phyloP scores from a whole-genome alignment of 2,113 vertebrate species.

The Lagenorhynchus albirostris region DNA sequence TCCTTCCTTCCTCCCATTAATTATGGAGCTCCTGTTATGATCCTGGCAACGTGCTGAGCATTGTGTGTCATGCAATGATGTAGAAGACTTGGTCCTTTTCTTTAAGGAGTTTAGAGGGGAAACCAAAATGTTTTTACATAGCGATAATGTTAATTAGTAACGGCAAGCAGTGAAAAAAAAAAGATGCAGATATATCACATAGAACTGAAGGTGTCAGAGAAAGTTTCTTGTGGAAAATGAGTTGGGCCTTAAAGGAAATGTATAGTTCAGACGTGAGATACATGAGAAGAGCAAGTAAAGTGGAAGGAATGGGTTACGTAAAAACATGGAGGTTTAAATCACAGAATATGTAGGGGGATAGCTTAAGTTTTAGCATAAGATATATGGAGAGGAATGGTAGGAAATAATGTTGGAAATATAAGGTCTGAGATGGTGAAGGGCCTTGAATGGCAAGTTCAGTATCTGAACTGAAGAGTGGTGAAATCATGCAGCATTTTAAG shows the following conservation, averaged over 20 bases:
- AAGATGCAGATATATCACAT: accelerated
- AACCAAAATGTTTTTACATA: not conserved
- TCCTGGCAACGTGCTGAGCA: not conserved
- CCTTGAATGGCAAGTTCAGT: not conserved
- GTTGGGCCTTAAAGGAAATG: not conserved
- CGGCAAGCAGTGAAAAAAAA: not conserved
- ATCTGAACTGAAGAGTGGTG: not conserved
- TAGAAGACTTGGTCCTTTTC: not conserved
- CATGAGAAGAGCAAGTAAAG: not conserved
- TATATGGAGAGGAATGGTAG: not conserved
- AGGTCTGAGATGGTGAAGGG: not conserved
- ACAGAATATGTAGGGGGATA: not conserved
- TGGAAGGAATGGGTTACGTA: not conserved
- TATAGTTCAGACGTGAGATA: not conserved
- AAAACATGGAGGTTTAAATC: not conserved
- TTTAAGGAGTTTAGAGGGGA: not conserved
- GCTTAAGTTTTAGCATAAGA: not conserved
- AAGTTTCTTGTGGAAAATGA: not conserved
- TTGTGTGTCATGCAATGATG: not conserved
- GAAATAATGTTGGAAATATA: not conserved
- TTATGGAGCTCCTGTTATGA: not conserved
- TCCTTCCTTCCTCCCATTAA: not conserved
- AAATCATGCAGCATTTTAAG: not conserved
- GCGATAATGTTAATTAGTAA: not conserved
- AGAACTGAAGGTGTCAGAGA: not conserved